These are phyloP conservation scores for Propsilocerus akamusi DNA, from an alignment of 1,140 invertebrate species.

Conservation along the genomic window DNA sequence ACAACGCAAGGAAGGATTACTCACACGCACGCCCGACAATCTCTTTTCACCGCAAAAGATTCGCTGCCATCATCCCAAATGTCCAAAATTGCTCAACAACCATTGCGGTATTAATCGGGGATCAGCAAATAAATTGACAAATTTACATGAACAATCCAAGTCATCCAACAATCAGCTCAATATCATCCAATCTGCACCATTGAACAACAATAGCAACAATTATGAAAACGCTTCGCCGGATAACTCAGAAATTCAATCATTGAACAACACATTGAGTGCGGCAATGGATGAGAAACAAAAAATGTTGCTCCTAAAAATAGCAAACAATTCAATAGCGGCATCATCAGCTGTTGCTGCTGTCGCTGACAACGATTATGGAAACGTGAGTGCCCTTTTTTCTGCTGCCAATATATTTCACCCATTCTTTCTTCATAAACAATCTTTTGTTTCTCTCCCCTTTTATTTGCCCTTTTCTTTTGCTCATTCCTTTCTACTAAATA, in stretches of 20 bases:
- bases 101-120: constrained; percentile 6
- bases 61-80: constrained; percentile 24
- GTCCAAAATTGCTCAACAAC: constrained; percentile 15
- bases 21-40: constrained; percentile 22
- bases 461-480: too few relatives aligned
- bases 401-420: too few relatives aligned
- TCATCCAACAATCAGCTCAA: constrained; percentile 16
- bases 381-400: background rate
- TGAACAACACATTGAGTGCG: constrained; percentile 1
- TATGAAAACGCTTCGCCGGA: background rate
- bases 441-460: too few relatives aligned
- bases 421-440: too few relatives aligned
- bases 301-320: constrained; percentile 21
- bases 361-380: constrained; percentile 1
- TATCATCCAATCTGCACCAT: constrained; percentile 11
- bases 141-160: constrained; percentile 1
- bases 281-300: constrained; percentile 12
- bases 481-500: too few relatives aligned
- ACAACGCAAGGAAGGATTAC: constrained; percentile 21
- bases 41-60: constrained; percentile 23
- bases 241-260: constrained; percentile 1
- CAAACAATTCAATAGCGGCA: constrained; percentile 7
- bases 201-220: background rate
- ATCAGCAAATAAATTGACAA: constrained; percentile 7
- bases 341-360: background rate